Base-by-base conservation (phyloP, 2,888 invertebrate genomes). In the Sesia bembeciformis region DNA sequence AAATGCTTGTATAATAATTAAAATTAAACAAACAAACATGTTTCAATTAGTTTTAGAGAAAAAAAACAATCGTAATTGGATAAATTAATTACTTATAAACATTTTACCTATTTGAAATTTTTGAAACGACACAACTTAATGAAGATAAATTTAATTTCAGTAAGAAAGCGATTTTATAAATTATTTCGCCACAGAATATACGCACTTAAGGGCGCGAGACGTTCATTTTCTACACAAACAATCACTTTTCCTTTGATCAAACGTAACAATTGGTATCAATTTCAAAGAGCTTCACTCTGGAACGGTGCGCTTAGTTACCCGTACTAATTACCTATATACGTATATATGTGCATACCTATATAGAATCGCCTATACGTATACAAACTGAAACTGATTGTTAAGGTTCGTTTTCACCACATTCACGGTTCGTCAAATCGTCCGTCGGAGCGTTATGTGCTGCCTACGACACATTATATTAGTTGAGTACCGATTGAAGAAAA, bases 391-490 rank as follows among this genome's bases (percentile, higher is more conserved):
- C 50, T 50, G 50, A 50, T 50, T 50, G 50, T 50, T 50, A 50
- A 59, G 56, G 50, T 50, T 50, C 53, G 62, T 66, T 72, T 70
- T 67, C 71, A 67, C 69, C 61, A 55, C 54, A 57, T 68, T 72
- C 67, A 72, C 62, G 72, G 66, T 66, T 63, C 68, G 69, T 60
- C 67, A 58, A 59, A 42, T 54, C 52, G 60, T 58, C 58, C 62
- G 60, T 41, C 62, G 60, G 57, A 70, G 60, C 71, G 68, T 63
- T 59, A 52, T 39, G 42, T 7, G 50, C 56, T 57, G 59, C 60
- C 68, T 65, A 64, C 67, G 66, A 70, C 70, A 65, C 57, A 61
- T 66, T 56, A 61, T 68, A 70, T 71, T 70, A 69, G 58, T 53
- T 43, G 49, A 40, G 63, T 64, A 67, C 40, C 49, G 65, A 59